Conservation (phyloP, 2,888 invertebrate genomes). For the Noctua janthe region DNA sequence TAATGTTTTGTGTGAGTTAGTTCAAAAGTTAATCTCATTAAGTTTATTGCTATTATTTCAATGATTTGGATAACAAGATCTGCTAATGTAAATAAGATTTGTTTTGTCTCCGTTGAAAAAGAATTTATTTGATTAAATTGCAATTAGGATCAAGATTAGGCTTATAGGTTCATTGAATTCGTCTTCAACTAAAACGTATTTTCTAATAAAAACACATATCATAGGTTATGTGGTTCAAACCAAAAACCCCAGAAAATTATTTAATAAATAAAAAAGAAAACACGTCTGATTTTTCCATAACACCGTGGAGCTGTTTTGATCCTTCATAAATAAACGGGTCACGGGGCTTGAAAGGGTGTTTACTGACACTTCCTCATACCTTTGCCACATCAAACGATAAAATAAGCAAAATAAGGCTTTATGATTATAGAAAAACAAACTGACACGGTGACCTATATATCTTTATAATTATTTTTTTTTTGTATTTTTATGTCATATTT, state of each 20-base stretch:
- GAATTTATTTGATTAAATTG: not conserved
- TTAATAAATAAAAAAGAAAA: constrained; percentile 29
- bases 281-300: constrained; percentile 30
- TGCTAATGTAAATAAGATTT: not conserved
- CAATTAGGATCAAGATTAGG: not conserved
- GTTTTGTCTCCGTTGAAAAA: not conserved
- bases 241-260: not conserved
- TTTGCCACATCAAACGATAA: constrained; percentile 56
- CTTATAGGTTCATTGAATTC: not conserved
- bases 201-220: not conserved
- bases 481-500: not conserved
- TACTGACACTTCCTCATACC: constrained; percentile 54
- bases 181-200: not conserved
- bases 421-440: constrained; percentile 13
- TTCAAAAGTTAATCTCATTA: constrained; percentile 9
- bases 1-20: not conserved
- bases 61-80: not conserved
- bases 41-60: not conserved
- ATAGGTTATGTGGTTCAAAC: not conserved
- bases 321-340: constrained; percentile 54
- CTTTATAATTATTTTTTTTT: not conserved
- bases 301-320: constrained; percentile 44
- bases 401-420: constrained; percentile 40
- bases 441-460: constrained; percentile 35
- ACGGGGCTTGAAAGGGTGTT: constrained; percentile 57